phyloP scores from a whole-genome alignment of 2,888 invertebrate species.

The Melanophora roralis region DNA sequence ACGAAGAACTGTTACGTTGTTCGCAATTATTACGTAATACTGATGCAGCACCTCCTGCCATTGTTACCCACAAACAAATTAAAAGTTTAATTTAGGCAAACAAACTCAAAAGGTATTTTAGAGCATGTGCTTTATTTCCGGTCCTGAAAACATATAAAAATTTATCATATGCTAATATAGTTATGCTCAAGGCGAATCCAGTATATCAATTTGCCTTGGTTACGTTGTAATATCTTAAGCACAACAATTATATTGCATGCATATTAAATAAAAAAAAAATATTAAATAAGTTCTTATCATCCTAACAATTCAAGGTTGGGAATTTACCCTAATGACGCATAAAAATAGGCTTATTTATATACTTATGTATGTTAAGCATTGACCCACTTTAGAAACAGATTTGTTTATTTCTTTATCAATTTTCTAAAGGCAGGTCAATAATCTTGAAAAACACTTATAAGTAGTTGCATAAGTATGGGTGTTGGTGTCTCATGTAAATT shows the following conservation, averaged over 20 bases:
- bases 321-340: conserved; percentile 43
- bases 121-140: conserved; percentile 32
- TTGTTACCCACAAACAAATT: conserved; percentile 31
- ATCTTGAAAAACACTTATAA: background rate
- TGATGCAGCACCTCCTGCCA: conserved; percentile 65
- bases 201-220: no score
- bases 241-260: no score
- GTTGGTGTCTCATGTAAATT: background rate
- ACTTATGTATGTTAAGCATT: no score
- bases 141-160: background rate
- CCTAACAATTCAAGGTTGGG: conserved; percentile 52
- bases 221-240: no score
- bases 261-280: no score
- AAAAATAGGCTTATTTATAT: background rate
- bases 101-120: background rate
- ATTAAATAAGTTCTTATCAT: conserved; percentile 46
- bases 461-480: background rate
- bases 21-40: conserved; percentile 61
- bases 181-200: no score
- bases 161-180: background rate
- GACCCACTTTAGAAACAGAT: conserved; percentile 49
- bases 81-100: background rate
- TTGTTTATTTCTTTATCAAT: conserved; percentile 55
- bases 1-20: conserved; percentile 53
- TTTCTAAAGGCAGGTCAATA: conserved; percentile 56